Evolutionary conservation across 2,888 invertebrate genomes (phyloP), one percentile per base, ranked within the genome.

Genomic region (Lysandra coridon): DNA sequence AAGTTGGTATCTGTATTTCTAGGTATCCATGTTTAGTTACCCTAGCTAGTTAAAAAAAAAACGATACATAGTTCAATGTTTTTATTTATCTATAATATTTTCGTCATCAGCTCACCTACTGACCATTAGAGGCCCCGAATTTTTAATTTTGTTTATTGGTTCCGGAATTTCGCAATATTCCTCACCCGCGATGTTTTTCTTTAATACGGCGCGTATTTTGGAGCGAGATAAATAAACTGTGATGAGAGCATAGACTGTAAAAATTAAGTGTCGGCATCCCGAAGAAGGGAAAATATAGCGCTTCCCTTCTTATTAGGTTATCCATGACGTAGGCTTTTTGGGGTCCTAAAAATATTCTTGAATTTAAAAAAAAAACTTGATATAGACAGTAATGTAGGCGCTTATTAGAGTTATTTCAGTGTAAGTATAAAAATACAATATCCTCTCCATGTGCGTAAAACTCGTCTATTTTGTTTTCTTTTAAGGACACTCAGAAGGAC

Each of bases 211-310:
- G 33, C 30, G 30, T 64, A 69, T 69, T 69, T 69, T 17, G 69
- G 69, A 69, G 33, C 69, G 5, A 30, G 69, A 69, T 69, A 69
- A 69, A 69, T 69, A 69, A 69, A 33, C 6, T 69, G 64, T 64
- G 64, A 64, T 64, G 30, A 64, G 33, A 30, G 64, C 14, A 64
- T 30, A 7, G 64, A 30, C 12, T 12, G 69, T 69, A 69, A 69
- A 69, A 69, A 69, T 69, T 69, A 69, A 69, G 69, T 69, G 69
- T 4, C 69, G 69, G 12, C 69, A 33, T 23, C 30, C 69, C 33
- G 69, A 5, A 33, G 69, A 64, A 17, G 69, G 33, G 14, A 37
- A 33, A 37, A 37, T 69, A 33, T 69, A 14, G 14, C 33, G 7
- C 30, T 69, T 69, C 69, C 69, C 17, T 69, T 33, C 69, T 69